phyloP scores from a whole-genome alignment of 2,797 vertebrate genomes.

The Sarcophilus harrisii region DNA sequence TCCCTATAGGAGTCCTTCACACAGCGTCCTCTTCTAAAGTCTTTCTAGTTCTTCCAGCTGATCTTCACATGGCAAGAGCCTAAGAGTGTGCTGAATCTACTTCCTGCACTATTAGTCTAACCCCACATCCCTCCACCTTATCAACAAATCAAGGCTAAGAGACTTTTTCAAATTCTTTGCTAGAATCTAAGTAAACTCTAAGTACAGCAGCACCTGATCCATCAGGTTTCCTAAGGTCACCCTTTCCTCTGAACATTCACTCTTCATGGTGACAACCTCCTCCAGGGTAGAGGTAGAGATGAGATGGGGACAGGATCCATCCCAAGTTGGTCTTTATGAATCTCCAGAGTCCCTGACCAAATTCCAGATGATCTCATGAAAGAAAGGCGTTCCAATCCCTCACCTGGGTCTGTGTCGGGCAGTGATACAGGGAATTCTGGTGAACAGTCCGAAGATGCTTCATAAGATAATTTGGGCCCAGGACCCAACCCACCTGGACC shows the following conservation, averaged over 20 bases:
- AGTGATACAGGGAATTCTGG: conserved; percentile 93
- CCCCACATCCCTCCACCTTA: neutral
- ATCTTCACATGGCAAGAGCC: neutral
- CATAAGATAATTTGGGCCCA: conserved; percentile 88
- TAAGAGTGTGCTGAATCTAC: neutral
- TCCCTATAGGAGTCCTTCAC: neutral
- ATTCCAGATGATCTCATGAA: neutral
- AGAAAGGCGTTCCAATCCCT: conserved; percentile 18
- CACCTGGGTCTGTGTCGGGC: conserved; percentile 94
- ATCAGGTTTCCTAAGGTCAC: neutral
- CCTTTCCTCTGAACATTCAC: neutral
- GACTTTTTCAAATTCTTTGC: neutral
- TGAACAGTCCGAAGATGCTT: conserved; percentile 93
- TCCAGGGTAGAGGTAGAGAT: neutral
- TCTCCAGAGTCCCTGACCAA: accelerated
- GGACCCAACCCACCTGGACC: conserved; percentile 94
- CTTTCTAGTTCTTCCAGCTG: neutral
- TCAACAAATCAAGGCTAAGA: neutral
- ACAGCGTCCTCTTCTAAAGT: neutral
- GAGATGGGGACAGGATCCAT: neutral
- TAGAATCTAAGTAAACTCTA: neutral
- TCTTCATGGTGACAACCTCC: neutral
- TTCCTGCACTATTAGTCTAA: neutral
- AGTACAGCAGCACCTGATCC: neutral
- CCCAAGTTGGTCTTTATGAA: neutral